A percentile compares a stretch with the other conserved stretches of the same genome.
Conservation (phyloP, 23 tunicate species). For the Oikopleura vanhoeffeni region DNA sequence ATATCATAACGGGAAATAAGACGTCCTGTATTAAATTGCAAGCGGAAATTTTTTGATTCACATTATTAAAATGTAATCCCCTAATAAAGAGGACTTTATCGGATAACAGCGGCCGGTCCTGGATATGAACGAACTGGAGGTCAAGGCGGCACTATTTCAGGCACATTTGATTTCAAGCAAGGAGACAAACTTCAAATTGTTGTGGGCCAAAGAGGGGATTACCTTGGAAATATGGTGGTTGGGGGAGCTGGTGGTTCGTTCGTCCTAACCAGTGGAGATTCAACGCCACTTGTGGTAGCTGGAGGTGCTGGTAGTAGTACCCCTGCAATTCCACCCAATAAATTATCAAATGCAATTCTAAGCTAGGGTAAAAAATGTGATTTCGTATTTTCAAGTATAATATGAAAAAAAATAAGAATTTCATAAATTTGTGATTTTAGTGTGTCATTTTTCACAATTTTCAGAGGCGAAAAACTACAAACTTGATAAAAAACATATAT, state of each 20-base stretch:
- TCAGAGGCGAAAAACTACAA: too few species aligned
- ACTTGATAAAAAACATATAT: too few species aligned
- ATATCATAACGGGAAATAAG: too few species aligned
- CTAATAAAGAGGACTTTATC: slow-evolving; percentile 62
- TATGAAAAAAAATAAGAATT: too few species aligned
- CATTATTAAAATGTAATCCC: too few species aligned
- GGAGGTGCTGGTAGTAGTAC: slow-evolving; percentile 18
- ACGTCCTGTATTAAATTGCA: too few species aligned
- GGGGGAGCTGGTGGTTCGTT: slow-evolving; percentile 87
- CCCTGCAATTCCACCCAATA: not conserved
- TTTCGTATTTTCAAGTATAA: too few species aligned
- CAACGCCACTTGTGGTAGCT: slow-evolving; percentile 30
- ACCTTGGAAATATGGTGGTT: slow-evolving; percentile 19
- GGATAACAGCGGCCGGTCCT: slow-evolving; percentile 62
- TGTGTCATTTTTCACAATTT: too few species aligned
- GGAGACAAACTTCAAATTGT: slow-evolving; percentile 39
- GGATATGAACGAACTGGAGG: slow-evolving; percentile 75
- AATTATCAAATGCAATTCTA: not conserved
- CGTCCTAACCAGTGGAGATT: slow-evolving; percentile 28
- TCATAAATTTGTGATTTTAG: too few species aligned
- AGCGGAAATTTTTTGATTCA: too few species aligned
- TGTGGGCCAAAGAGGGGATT: slow-evolving; percentile 55
- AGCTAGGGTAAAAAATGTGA: too few species aligned
- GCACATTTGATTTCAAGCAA: slow-evolving; percentile 31
- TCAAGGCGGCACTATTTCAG: slow-evolving; percentile 44